Percentiles rank a stretch among this genome's conserved stretches.
Conservation (phyloP, 53 echinoderm and acorn worm genomes). For the Zoroaster sp. region DNA sequence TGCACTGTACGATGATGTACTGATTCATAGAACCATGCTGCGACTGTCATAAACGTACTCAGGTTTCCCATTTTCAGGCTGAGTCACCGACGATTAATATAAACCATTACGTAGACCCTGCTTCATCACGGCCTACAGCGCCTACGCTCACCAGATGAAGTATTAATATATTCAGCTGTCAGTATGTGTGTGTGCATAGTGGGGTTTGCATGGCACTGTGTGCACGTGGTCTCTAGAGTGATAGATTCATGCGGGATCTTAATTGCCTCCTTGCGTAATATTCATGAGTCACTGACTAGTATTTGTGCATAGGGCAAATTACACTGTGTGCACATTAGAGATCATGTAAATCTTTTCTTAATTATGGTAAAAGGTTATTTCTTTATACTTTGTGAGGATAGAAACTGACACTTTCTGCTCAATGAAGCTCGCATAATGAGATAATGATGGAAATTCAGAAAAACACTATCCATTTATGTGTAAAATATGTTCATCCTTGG, state of each 20-base stretch:
- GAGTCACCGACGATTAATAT: background rate
- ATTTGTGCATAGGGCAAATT: background rate
- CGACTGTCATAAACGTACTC: background rate
- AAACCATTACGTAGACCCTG: background rate
- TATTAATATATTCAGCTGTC: constrained; percentile 24
- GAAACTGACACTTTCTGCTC: too few species aligned
- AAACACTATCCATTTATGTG: too few species aligned
- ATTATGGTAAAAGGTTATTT: too few species aligned
- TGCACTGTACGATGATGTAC: background rate
- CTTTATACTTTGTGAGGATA: too few species aligned
- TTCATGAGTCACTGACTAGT: constrained; percentile 1
- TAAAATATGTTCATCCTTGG: too few species aligned
- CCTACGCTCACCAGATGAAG: background rate
- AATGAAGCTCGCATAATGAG: too few species aligned
- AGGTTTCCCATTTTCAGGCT: background rate
- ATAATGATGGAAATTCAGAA: too few species aligned
- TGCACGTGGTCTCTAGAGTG: background rate
- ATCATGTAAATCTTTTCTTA: too few species aligned
- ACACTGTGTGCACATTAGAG: too few species aligned
- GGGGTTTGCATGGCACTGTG: background rate
- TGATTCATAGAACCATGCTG: constrained; percentile 8
- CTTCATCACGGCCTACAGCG: background rate
- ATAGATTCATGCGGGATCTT: constrained; percentile 9
- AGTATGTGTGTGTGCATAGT: background rate
- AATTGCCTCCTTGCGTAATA: constrained; percentile 55